A percentile compares a stretch with the other conserved stretches of the same genome.
Conservation (phyloP, 2,797 vertebrate species). For the Decapterus maruadsi region DNA sequence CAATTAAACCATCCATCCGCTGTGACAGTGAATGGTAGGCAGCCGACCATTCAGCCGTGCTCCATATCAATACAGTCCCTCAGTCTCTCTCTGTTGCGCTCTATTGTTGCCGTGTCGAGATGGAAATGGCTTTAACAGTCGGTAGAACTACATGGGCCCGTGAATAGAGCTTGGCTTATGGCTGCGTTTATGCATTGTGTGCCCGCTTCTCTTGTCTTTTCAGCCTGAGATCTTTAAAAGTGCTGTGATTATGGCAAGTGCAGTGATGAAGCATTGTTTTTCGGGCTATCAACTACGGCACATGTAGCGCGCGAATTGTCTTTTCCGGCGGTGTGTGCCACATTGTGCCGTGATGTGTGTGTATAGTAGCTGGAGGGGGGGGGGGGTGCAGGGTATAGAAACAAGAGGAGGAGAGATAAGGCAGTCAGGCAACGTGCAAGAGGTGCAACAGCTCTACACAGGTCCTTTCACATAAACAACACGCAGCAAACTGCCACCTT, state of each 20-base stretch:
- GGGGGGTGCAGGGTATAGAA: neutral
- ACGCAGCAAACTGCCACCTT: conserved; percentile 54
- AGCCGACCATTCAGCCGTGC: conserved; percentile 67
- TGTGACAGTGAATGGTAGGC: conserved; percentile 70
- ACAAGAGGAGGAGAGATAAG: conserved; percentile 58
- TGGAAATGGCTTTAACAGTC: conserved; percentile 72
- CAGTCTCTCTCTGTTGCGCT: conserved; percentile 61
- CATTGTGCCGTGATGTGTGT: conserved; percentile 46
- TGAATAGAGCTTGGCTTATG: conserved; percentile 66
- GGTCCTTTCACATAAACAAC: conserved; percentile 55
- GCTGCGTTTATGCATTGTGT: conserved; percentile 64
- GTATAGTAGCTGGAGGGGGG: neutral
- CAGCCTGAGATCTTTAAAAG: conserved; percentile 62
- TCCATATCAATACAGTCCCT: conserved; percentile 76
- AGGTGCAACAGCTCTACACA: conserved; percentile 32
- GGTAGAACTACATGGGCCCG: conserved; percentile 53
- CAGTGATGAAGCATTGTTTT: conserved; percentile 71
- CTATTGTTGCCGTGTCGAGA: conserved; percentile 67
- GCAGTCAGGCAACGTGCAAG: conserved; percentile 27
- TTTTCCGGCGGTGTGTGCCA: conserved; percentile 34
- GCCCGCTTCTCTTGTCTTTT: conserved; percentile 44
- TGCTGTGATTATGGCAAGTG: conserved; percentile 60
- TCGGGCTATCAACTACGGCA: conserved; percentile 59
- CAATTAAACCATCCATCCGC: conserved; percentile 80
- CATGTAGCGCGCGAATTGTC: conserved; percentile 50